Evolutionary conservation across 1,140 invertebrate genomes (phyloP).

Genomic region (Formica exsecta): DNA sequence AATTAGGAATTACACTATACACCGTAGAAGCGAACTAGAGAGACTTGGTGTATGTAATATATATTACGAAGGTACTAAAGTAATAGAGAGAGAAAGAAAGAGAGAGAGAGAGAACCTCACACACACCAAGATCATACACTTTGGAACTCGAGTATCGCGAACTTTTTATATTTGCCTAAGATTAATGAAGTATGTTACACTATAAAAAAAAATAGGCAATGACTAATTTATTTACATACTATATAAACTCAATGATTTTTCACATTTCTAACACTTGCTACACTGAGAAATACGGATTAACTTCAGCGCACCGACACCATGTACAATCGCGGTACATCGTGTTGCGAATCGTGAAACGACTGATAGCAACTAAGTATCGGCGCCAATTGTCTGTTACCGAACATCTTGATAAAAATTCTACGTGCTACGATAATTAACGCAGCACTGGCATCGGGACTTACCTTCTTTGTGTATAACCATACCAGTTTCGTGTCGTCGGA

Average conservation of each 20-base stretch:
- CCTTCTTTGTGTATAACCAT: conserved; percentile 77
- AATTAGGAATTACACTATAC: conserved; percentile 70
- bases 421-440: conserved; percentile 68
- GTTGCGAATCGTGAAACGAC: conserved; percentile 83
- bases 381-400: conserved; percentile 77
- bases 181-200: conserved; percentile 78
- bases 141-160: conserved; percentile 74
- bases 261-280: conserved; percentile 80
- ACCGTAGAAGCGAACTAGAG: conserved; percentile 71
- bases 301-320: conserved; percentile 55
- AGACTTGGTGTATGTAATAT: conserved; percentile 81
- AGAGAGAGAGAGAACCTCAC: conserved; percentile 50
- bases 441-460: conserved; percentile 82
- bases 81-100: conserved; percentile 67
- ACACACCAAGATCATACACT: conserved; percentile 66
- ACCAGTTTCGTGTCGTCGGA: conserved; percentile 72
- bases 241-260: conserved; percentile 81
- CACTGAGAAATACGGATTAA: conserved; percentile 71
- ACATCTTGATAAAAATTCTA: conserved; percentile 52
- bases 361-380: conserved; percentile 86
- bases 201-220: conserved; percentile 76
- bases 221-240: conserved; percentile 82
- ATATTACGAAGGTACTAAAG: conserved; percentile 83
- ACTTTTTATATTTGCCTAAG: conserved; percentile 82
- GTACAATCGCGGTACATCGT: conserved; percentile 52